phyloP scores from a whole-genome alignment of 2,797 vertebrate genomes.

The Falco columbarius region DNA sequence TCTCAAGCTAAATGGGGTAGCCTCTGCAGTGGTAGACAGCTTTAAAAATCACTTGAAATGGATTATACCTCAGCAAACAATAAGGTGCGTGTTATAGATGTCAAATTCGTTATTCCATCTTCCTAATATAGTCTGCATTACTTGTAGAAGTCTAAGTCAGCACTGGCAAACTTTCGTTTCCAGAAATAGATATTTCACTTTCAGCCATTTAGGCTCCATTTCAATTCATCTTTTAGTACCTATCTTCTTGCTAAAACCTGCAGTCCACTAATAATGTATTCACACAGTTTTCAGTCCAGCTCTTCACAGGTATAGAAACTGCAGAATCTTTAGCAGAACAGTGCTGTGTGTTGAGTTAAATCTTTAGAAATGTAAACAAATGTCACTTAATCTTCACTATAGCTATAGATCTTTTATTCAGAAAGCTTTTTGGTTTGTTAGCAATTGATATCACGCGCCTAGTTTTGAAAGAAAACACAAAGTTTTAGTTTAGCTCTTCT shows the following conservation, averaged over 20 bases:
- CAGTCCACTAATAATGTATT: not conserved
- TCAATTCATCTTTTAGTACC: not conserved
- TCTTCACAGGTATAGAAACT: not conserved
- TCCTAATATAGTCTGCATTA: not conserved
- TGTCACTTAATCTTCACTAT: not conserved
- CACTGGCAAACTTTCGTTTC: not conserved
- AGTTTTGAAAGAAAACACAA: not conserved
- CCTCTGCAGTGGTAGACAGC: not conserved
- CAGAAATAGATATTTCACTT: not conserved
- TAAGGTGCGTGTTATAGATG: not conserved
- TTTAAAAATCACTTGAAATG: not conserved
- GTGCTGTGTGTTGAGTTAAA: rapidly evolving
- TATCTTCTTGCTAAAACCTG: not conserved
- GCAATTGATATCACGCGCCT: not conserved
- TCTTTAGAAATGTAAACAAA: not conserved
- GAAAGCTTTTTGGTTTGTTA: not conserved
- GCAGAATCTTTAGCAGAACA: not conserved
- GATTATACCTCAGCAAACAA: not conserved
- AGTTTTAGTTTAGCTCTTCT: not conserved
- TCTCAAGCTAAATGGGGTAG: not conserved
- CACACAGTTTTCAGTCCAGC: not conserved
- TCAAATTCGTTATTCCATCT: not conserved
- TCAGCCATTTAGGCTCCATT: not conserved
- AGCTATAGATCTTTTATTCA: not conserved
- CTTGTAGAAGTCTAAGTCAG: not conserved